Conservation (phyloP, 53 echinoderm and acorn worm genomes). For the Actinopyga echinites region DNA sequence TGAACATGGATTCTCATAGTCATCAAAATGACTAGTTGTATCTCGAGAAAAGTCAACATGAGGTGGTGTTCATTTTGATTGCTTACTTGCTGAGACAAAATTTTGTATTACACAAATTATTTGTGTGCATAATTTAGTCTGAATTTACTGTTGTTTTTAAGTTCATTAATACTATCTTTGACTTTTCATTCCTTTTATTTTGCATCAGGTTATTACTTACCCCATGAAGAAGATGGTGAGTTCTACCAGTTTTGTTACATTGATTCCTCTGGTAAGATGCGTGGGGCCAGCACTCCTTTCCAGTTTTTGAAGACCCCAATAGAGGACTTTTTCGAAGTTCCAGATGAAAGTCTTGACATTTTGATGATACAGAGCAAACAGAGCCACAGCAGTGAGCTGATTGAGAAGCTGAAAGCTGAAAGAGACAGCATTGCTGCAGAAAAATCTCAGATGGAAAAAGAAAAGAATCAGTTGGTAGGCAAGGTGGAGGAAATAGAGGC, state of each 20-base stretch:
- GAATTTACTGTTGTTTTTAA: too few relatives aligned
- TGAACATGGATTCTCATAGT: too few relatives aligned
- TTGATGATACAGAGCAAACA: slow-evolving; percentile 87
- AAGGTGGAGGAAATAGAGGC: slow-evolving; percentile 39
- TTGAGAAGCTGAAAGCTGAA: slow-evolving; percentile 47
- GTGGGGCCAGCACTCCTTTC: slow-evolving; percentile 93
- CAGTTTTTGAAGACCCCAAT: slow-evolving; percentile 80
- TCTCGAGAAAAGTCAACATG: too few relatives aligned
- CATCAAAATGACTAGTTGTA: too few relatives aligned
- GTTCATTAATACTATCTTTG: background rate
- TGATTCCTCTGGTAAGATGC: slow-evolving; percentile 86
- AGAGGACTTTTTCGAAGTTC: slow-evolving; percentile 87
- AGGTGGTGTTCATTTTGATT: too few relatives aligned
- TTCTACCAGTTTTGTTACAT: slow-evolving; percentile 98
- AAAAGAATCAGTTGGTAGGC: slow-evolving; percentile 30
- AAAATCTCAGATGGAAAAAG: slow-evolving; percentile 26
- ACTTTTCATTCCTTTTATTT: background rate
- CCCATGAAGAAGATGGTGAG: slow-evolving; percentile 95
- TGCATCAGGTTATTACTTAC: slow-evolving; percentile 79
- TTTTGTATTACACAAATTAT: too few relatives aligned
- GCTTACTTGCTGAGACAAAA: too few relatives aligned
- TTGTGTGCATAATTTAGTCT: too few relatives aligned
- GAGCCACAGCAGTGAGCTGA: slow-evolving; percentile 39
- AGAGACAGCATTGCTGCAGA: slow-evolving; percentile 22
- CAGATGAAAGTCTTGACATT: slow-evolving; percentile 78